phyloP scores from a whole-genome alignment of 2,113 vertebrate genomes.

The Cyrtonyx montezumae region DNA sequence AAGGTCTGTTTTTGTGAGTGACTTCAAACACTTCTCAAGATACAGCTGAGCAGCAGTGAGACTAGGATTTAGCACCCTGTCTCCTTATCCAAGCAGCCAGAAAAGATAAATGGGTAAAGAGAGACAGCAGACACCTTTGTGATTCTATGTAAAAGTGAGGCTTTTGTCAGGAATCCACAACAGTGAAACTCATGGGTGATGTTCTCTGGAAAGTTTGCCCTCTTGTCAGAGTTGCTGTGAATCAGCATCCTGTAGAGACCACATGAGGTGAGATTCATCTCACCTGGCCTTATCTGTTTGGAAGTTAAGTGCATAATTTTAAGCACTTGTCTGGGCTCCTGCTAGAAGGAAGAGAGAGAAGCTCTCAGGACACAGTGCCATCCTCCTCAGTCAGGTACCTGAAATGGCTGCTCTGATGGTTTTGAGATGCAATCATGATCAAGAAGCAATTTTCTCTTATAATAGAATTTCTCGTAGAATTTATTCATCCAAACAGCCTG shows the following conservation, averaged over 20 bases:
- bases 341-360: too few relatives aligned
- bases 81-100: not conserved
- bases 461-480: not conserved
- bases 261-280: not conserved
- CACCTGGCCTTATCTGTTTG: not conserved
- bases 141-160: not conserved
- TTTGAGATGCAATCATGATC: not conserved
- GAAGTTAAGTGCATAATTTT: not conserved
- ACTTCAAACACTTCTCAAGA: not conserved
- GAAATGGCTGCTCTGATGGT: not conserved
- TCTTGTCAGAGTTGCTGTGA: not conserved
- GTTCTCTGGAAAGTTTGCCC: not conserved
- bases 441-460: not conserved
- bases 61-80: fast-evolving
- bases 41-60: not conserved
- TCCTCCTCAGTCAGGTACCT: not conserved
- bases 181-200: not conserved
- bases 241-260: not conserved
- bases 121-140: not conserved
- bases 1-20: not conserved
- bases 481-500: not conserved
- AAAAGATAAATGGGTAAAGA: not conserved
- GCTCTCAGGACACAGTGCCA: not conserved
- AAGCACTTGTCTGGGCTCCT: not conserved
- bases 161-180: not conserved